Conservation (phyloP, 2,797 vertebrate genomes). For the Melanotaenia trifasciata region DNA sequence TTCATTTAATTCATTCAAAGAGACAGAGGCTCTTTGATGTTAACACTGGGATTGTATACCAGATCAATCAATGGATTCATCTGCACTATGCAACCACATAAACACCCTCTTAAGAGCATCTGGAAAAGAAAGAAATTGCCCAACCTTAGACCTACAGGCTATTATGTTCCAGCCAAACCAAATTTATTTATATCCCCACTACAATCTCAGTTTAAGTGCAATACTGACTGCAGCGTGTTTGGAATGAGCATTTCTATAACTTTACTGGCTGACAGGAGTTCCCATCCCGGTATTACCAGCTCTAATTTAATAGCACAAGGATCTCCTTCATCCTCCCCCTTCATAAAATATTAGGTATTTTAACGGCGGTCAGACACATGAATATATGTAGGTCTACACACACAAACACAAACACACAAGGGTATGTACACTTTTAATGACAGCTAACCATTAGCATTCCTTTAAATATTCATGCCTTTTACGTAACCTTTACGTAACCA, state of each 20-base stretch:
- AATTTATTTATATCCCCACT: slow-evolving; percentile 16
- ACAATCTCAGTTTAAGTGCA: slow-evolving; percentile 28
- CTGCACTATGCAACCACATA: neutral
- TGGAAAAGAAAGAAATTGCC: neutral
- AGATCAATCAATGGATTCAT: neutral
- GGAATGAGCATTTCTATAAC: slow-evolving; percentile 34
- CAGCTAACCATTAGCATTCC: slow-evolving; percentile 60
- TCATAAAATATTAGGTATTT: slow-evolving; percentile 64
- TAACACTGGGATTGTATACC: neutral
- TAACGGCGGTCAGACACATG: slow-evolving; percentile 53
- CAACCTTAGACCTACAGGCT: neutral
- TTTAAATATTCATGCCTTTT: slow-evolving; percentile 84
- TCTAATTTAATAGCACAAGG: slow-evolving; percentile 51
- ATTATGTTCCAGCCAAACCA: slow-evolving; percentile 20
- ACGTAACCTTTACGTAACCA: slow-evolving; percentile 83
- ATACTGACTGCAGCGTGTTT: slow-evolving; percentile 19
- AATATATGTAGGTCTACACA: slow-evolving; percentile 18
- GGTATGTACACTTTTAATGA: slow-evolving; percentile 64
- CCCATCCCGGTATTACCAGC: slow-evolving; percentile 50
- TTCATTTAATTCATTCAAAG: neutral
- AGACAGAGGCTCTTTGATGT: neutral
- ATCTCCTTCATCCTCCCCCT: slow-evolving; percentile 55
- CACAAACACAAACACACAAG: slow-evolving; percentile 22
- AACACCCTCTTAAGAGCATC: neutral
- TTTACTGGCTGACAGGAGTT: slow-evolving; percentile 43